A percentile compares a stretch with the other conserved stretches of the same genome.
Conservation (phyloP, 2,113 vertebrate species). For the Nycticorax nycticorax region DNA sequence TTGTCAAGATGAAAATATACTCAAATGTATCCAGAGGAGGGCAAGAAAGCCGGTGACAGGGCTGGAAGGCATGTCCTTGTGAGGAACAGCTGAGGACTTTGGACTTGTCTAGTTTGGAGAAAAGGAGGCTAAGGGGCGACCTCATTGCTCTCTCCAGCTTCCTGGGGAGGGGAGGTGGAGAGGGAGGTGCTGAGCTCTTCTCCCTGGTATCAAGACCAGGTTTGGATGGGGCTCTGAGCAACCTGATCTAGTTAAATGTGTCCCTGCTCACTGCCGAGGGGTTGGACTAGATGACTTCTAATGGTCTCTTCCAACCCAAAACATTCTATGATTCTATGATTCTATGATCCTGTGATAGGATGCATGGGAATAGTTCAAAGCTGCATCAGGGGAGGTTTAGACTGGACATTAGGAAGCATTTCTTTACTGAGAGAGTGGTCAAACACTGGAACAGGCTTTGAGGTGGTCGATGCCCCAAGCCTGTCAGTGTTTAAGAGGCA, state of each 20-base stretch:
- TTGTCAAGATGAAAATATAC: background rate
- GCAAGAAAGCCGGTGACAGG: background rate
- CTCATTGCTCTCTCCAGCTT: background rate
- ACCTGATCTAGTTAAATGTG: too few species aligned
- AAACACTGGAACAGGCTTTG: background rate
- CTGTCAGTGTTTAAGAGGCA: background rate
- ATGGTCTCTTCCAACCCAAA: too few species aligned
- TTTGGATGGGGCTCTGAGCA: too few species aligned
- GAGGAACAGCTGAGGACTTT: background rate
- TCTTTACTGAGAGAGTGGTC: background rate
- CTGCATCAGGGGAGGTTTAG: background rate
- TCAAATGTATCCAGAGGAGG: background rate
- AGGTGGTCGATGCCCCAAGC: background rate
- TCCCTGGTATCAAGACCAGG: too few species aligned
- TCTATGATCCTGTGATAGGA: background rate
- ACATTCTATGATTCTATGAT: too few species aligned
- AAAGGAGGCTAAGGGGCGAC: background rate
- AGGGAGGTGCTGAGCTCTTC: background rate
- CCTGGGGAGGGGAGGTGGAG: background rate
- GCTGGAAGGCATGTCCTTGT: background rate
- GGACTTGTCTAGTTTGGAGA: background rate
- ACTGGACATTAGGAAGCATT: background rate
- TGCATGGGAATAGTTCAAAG: accelerated
- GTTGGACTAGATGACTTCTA: too few species aligned
- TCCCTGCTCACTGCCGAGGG: too few species aligned